Evolutionary conservation across 2,888 invertebrate genomes (phyloP), one percentile per base, ranked within the genome.

Genomic region (Fragum sueziense): DNA sequence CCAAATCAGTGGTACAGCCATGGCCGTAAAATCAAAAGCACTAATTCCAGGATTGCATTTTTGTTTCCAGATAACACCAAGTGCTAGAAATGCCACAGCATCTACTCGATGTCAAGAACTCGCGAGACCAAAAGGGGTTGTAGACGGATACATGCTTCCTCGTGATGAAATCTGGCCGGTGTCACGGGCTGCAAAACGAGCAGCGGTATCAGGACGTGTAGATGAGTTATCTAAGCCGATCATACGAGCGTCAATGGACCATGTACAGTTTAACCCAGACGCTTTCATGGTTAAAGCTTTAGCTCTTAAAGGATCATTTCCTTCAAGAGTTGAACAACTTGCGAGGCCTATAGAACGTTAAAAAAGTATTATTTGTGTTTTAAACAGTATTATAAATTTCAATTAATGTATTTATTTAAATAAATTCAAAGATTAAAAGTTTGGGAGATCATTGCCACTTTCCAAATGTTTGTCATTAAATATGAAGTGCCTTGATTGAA

Each of bases 231-330:
- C 88, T 20, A 79, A 76, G 47, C 91, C 92, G 69, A 86, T 91
- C 54, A 85, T 90, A 9, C 76, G 91, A 29, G 90, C 88, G 37
- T 87, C 90, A n/a, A 91, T 91, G 91, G 91, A 91, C 82, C 89
- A 90, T 75, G 88, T 92, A 76, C 91, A 91, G 86, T 92, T 91
- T 75, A 90, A 92, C 80, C 91, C 91, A 34, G 89, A 91, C 47
- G 91, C 91, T 29, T 92, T 92, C 81, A 22, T 88, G 27, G 91
- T 92, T 4, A 91, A 89, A 80, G 86, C 85, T 59, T 80, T 82
- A 31, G 92, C 91, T 3, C 84, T 91, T 14, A 92, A 91, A 77
- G 91, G 88, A 7, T 78, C 82, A 0, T 84, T 89, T 54, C 88
- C 91, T 6, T 71, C 65, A 14, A 82, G 91, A 70, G 75, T 89